These are phyloP conservation scores for Lasaia peninsularis DNA, from an alignment of 1,140 invertebrate genomes.

Conservation along the genomic window DNA sequence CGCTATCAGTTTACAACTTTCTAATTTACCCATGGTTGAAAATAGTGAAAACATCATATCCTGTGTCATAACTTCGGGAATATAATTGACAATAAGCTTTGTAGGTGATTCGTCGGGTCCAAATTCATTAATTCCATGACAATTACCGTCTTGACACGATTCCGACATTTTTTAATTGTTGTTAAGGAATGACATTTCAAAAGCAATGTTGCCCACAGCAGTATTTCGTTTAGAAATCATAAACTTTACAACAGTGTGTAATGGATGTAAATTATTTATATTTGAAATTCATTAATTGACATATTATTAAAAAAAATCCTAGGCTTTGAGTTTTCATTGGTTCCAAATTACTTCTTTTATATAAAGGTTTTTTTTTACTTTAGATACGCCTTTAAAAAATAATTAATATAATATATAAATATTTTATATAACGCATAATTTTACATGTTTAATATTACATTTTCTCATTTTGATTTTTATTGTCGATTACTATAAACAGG, in stretches of 20 bases:
- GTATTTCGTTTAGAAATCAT: slow-evolving; percentile 46
- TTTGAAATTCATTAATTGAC: too few relatives aligned
- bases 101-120: slow-evolving; percentile 76
- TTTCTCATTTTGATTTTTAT: too few relatives aligned
- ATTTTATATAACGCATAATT: too few relatives aligned
- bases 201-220: slow-evolving; percentile 45
- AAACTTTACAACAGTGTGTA: neutral
- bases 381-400: too few relatives aligned
- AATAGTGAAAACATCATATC: slow-evolving; percentile 78
- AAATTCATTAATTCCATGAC: slow-evolving; percentile 76
- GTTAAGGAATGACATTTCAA: slow-evolving; percentile 72
- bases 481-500: too few relatives aligned
- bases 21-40: slow-evolving; percentile 77
- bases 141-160: slow-evolving; percentile 78
- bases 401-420: too few relatives aligned
- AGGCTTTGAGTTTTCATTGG: too few relatives aligned
- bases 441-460: too few relatives aligned
- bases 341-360: too few relatives aligned
- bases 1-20: slow-evolving; percentile 78
- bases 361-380: too few relatives aligned
- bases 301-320: too few relatives aligned
- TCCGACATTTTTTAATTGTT: slow-evolving; percentile 79
- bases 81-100: slow-evolving; percentile 78
- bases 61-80: slow-evolving; percentile 78
- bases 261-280: too few relatives aligned